Evolutionary conservation across 2,797 vertebrate species (phyloP).

Genomic region (Antrozous pallidus): DNA sequence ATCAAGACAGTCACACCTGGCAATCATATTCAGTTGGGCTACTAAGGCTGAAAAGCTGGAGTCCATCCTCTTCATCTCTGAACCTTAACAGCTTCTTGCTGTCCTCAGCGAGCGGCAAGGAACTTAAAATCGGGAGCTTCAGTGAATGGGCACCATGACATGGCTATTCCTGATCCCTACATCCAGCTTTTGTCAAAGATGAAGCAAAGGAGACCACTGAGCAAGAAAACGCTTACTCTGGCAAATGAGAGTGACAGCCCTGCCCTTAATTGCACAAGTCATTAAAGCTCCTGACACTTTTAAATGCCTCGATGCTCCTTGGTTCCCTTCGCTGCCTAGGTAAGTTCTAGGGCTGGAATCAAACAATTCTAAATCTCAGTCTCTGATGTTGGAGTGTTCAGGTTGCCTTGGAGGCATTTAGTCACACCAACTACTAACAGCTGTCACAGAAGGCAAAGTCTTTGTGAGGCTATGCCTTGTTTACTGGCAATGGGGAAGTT

Average conservation of each 20-base stretch:
- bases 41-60: not conserved
- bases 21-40: not conserved
- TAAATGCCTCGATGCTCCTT: not conserved
- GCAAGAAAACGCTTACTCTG: not conserved
- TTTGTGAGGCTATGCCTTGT: not conserved
- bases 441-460: not conserved
- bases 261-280: not conserved
- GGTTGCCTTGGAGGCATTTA: conserved; percentile 54
- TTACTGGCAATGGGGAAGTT: not conserved
- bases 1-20: not conserved
- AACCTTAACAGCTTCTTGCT: not conserved
- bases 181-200: not conserved
- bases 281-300: not conserved
- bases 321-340: not conserved
- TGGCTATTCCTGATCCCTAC: not conserved
- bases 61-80: not conserved
- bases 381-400: not conserved
- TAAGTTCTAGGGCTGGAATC: not conserved
- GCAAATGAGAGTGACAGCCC: not conserved
- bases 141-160: conserved; percentile 30
- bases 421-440: not conserved
- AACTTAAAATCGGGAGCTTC: not conserved
- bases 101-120: not conserved
- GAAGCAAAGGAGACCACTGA: not conserved
- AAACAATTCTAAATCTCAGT: not conserved